Evolutionary conservation across 2,797 vertebrate species (phyloP).

Genomic region (Phataginus tricuspis): DNA sequence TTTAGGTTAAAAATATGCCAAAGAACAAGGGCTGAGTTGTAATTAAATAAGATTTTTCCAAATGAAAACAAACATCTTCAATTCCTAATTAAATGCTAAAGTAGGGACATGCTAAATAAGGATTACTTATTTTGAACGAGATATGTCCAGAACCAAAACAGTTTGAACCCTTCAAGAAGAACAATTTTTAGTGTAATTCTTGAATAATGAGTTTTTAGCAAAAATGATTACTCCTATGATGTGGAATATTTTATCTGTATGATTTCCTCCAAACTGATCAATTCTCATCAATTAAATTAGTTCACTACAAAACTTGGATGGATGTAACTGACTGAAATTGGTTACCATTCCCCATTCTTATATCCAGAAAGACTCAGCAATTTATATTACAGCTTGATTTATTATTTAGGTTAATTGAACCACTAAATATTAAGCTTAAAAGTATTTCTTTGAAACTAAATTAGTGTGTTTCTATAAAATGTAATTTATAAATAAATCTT

Average conservation of each 20-base stretch:
- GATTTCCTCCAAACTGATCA: neutral
- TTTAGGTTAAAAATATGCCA: neutral
- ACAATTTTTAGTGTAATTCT: neutral
- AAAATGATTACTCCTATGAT: neutral
- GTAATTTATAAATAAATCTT: neutral
- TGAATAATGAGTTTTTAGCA: neutral
- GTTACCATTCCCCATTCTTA: neutral
- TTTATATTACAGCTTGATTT: neutral
- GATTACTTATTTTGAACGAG: neutral
- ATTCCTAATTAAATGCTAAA: conserved; percentile 20
- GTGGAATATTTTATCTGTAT: neutral
- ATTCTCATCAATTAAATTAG: neutral
- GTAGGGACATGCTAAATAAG: neutral
- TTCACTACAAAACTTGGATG: neutral
- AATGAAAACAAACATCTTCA: neutral
- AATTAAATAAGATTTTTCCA: conserved; percentile 5
- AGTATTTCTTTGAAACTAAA: neutral
- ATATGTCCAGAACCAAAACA: neutral
- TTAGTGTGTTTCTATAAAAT: neutral
- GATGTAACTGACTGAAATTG: neutral
- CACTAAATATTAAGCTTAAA: neutral
- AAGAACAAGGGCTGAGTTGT: neutral
- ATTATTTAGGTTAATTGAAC: neutral
- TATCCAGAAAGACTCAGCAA: neutral
- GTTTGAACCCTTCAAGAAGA: neutral